phyloP scores from a whole-genome alignment of 2,113 vertebrate genomes.

The Strix aluco region DNA sequence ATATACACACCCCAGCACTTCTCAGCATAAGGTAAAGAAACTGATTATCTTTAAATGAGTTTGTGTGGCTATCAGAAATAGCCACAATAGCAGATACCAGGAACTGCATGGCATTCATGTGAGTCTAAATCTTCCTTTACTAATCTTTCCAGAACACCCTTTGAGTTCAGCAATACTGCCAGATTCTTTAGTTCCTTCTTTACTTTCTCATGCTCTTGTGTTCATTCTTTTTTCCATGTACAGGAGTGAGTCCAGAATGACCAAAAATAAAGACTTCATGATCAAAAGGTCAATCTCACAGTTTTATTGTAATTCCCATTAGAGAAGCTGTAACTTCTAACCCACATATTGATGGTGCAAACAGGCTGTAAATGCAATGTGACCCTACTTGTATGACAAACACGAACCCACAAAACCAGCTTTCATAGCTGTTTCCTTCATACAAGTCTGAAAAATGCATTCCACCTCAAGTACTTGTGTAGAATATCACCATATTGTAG shows the following conservation, averaged over 20 bases:
- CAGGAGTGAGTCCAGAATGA: background rate
- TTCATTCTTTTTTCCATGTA: background rate
- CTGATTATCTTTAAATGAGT: background rate
- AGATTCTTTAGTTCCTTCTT: background rate
- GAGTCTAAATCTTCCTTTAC: background rate
- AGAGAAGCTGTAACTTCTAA: background rate
- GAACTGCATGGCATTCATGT: background rate
- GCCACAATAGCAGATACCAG: background rate
- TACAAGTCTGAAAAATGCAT: background rate
- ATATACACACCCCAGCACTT: background rate
- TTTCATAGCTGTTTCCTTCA: background rate
- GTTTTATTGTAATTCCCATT: background rate
- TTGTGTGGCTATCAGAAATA: background rate
- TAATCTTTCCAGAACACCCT: background rate
- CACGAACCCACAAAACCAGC: background rate
- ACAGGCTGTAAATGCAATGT: background rate
- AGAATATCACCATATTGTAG: background rate
- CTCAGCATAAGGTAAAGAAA: background rate
- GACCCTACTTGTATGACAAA: background rate
- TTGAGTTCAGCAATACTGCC: background rate
- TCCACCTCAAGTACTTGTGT: background rate
- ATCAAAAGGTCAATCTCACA: background rate
- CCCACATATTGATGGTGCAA: background rate
- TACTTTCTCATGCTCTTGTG: background rate
- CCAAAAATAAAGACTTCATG: background rate